phyloP scores from a whole-genome alignment of 2,797 vertebrate genomes.

The Ctenosaura bakeri region DNA sequence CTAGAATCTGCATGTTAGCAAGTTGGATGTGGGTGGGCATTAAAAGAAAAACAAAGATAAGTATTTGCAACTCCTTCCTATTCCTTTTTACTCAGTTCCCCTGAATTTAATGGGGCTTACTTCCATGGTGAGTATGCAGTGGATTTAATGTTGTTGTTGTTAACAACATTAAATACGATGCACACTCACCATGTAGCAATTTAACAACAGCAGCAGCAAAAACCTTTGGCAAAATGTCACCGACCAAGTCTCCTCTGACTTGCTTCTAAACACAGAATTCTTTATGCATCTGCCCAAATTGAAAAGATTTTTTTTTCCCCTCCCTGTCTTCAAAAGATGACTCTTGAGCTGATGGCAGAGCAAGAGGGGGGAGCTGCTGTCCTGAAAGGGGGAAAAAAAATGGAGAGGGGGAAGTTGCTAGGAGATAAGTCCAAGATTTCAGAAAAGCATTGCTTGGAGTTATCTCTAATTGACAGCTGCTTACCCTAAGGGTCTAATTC shows the following conservation, averaged over 20 bases:
- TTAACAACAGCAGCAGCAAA: rapidly evolving
- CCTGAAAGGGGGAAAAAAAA: conserved; percentile 81
- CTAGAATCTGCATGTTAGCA: conserved; percentile 35
- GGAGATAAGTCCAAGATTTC: conserved; percentile 92
- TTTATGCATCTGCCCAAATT: conserved; percentile 79
- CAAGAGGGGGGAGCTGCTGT: conserved; percentile 74
- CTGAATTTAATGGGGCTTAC: not conserved
- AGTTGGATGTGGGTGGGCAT: too few species aligned
- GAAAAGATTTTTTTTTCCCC: conserved; percentile 81
- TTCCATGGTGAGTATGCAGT: not conserved
- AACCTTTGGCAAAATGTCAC: conserved; percentile 72
- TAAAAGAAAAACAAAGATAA: too few species aligned
- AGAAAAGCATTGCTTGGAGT: conserved; percentile 85
- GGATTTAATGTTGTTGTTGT: not conserved
- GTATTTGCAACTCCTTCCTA: conserved; percentile 32
- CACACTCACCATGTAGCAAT: not conserved
- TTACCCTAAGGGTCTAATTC: conserved; percentile 94
- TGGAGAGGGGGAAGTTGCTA: conserved; percentile 86
- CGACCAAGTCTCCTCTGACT: conserved; percentile 41
- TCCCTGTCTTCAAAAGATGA: conserved; percentile 76
- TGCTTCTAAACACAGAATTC: conserved; percentile 70
- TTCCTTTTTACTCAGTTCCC: not conserved
- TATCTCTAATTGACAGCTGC: conserved; percentile 99
- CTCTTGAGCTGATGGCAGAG: conserved; percentile 80
- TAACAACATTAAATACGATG: too few species aligned